Evolutionary conservation across 2,888 invertebrate genomes (phyloP).

Genomic region (Ceratothoa steindachneri): DNA sequence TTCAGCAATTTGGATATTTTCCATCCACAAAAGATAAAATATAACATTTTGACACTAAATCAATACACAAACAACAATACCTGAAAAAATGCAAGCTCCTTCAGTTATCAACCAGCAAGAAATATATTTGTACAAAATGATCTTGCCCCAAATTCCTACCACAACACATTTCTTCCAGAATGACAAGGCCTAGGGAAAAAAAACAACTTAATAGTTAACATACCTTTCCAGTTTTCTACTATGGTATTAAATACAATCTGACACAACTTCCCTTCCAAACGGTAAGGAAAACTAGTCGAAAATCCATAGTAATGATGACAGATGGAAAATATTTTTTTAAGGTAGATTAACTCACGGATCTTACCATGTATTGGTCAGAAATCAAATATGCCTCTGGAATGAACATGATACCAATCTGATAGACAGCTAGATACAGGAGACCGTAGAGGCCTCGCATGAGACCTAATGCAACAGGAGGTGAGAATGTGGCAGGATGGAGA

Average conservation of each 20-base stretch:
- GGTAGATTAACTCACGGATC: no score
- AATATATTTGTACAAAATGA: conserved; percentile 84
- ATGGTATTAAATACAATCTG: no score
- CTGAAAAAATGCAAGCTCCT: conserved; percentile 65
- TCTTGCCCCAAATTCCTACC: conserved; percentile 78
- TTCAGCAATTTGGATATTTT: no score
- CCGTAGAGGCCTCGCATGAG: conserved; percentile 65
- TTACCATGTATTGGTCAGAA: conserved; percentile 55
- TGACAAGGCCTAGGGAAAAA: conserved; percentile 49
- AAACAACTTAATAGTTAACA: no score
- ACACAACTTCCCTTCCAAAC: no score
- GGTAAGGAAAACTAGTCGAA: no score
- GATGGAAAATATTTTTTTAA: no score
- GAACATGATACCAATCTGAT: conserved; percentile 67
- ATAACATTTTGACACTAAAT: no score
- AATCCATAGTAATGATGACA: no score
- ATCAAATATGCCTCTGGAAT: conserved; percentile 72
- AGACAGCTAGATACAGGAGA: conserved; percentile 66
- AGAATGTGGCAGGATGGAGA: conserved; percentile 29
- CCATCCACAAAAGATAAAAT: no score
- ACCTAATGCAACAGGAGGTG: conserved; percentile 57
- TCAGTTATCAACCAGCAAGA: conserved; percentile 88
- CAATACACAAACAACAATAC: conserved; percentile 54
- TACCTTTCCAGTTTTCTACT: no score
- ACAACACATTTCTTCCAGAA: conserved; percentile 59